Percentiles rank a stretch among this genome's conserved stretches.
These are phyloP conservation scores for Anastrepha ludens DNA, from an alignment of 1,140 invertebrate genomes.

Conservation along the genomic window DNA sequence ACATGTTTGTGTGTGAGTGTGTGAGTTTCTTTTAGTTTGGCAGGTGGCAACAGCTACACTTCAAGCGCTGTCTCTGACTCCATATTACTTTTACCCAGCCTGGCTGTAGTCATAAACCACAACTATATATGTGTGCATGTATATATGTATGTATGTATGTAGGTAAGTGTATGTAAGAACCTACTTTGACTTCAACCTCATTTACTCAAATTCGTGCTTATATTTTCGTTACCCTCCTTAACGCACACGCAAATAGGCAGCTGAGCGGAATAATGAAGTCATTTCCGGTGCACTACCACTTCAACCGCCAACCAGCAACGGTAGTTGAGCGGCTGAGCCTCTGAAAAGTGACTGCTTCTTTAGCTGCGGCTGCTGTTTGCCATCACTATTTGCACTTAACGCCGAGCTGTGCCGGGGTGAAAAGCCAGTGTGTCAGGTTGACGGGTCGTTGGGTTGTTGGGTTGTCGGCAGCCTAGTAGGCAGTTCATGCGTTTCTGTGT, in stretches of 20 bases:
- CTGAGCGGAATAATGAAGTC: slow-evolving; percentile 65
- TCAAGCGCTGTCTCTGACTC: background rate
- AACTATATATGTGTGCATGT: background rate
- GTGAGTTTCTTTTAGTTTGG: background rate
- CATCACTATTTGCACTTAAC: slow-evolving; percentile 29
- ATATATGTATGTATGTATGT: too few relatives aligned
- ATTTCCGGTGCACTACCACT: slow-evolving; percentile 60
- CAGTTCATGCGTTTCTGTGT: slow-evolving; percentile 18
- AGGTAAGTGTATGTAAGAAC: too few relatives aligned
- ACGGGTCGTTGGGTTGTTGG: background rate
- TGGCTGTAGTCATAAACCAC: background rate
- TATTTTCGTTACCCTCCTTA: slow-evolving; percentile 25
- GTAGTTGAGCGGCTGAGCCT: slow-evolving; percentile 1
- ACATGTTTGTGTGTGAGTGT: background rate
- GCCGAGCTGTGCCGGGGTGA: background rate
- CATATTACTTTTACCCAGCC: background rate
- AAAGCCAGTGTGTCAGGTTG: slow-evolving; percentile 13
- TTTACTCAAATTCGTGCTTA: background rate
- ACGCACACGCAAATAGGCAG: slow-evolving; percentile 55
- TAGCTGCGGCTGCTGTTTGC: slow-evolving; percentile 45
- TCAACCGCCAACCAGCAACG: background rate
- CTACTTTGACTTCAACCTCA: background rate
- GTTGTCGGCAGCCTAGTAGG: background rate
- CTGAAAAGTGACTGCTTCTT: slow-evolving; percentile 32
- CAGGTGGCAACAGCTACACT: slow-evolving; percentile 30